Base-by-base conservation (phyloP, 2,888 invertebrate genomes). In the Nebria salina region DNA sequence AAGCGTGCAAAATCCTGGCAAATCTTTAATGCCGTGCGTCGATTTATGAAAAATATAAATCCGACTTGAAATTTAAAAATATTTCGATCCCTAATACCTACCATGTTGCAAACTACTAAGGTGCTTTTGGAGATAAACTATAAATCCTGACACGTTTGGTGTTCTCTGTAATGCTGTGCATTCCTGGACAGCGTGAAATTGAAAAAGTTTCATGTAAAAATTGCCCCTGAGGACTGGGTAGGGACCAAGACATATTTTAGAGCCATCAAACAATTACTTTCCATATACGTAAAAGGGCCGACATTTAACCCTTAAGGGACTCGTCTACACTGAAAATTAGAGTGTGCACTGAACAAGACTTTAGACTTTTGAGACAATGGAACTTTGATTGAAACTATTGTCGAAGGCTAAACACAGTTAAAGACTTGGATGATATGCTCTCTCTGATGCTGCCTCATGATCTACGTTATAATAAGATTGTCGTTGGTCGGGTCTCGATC, bases 171-270 rank as follows among this genome's bases (percentile, higher is more conserved):
- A 11, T 54, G 54, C 54, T 54, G 8, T 13, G 54, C 54, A 11
- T 54, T 54, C 25, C 86, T 84, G 86, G 87, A 86, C 87, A 85
- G 87, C 87, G 87, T 87, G 88, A 88, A 88, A 88, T 88, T 88
- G 88, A 87, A 87, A 88, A 88, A 88, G 87, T 88, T 87, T 87
- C 86, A 87, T 87, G 86, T 86, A 86, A 86, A 87, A 87, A 86
- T 86, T 85, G 85, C 84, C 86, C 84, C 79, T 82, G 74, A 85
- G 84, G 86, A 85, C 84, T 84, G 85, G 25, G 20, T 20, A 34
- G 34, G 34, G 5, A 2, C 34, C 34, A 34, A 34, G 4, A 42
- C 85, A 86, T 86, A 86, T 86, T 85, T 86, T 84, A 85, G 84
- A 85, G 85, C 41, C 0, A 85, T 86, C 84, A 86, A 87, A 87